These are phyloP conservation scores for Heliconius hortense DNA, from an alignment of 2,888 invertebrate genomes.

Conservation along the genomic window DNA sequence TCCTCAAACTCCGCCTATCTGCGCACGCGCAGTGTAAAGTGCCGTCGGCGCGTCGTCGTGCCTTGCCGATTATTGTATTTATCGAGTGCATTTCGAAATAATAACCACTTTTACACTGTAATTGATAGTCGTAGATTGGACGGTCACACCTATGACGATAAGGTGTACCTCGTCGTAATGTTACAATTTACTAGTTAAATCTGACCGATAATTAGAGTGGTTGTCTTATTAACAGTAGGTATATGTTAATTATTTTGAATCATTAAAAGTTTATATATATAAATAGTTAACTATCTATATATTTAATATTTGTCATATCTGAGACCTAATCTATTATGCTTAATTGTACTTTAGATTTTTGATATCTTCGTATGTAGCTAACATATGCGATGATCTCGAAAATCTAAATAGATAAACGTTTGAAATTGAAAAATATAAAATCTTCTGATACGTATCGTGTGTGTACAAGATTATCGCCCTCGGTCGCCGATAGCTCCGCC, in stretches of 20 bases:
- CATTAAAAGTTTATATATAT: not conserved
- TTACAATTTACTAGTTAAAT: not conserved
- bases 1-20: conserved; percentile 40
- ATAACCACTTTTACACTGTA: conserved; percentile 68
- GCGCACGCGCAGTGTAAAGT: conserved; percentile 41
- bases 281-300: not conserved
- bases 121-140: conserved; percentile 65
- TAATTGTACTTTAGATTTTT: no score
- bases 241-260: not conserved
- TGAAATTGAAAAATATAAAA: conserved; percentile 3
- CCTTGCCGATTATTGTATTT: conserved; percentile 69
- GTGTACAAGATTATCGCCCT: conserved; percentile 45
- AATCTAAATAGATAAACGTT: conserved; percentile 1
- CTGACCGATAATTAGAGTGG: not conserved
- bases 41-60: conserved; percentile 61
- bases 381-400: not conserved
- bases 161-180: conserved; percentile 37
- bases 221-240: not conserved
- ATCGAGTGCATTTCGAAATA: conserved; percentile 71
- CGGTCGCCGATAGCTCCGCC: conserved; percentile 56
- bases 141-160: conserved; percentile 52
- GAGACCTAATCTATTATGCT: no score
- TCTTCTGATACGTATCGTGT: conserved; percentile 43
- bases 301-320: not conserved
- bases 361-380: no score